Evolutionary conservation across 2,797 vertebrate genomes (phyloP).

Genomic region (Salmo trutta): DNA sequence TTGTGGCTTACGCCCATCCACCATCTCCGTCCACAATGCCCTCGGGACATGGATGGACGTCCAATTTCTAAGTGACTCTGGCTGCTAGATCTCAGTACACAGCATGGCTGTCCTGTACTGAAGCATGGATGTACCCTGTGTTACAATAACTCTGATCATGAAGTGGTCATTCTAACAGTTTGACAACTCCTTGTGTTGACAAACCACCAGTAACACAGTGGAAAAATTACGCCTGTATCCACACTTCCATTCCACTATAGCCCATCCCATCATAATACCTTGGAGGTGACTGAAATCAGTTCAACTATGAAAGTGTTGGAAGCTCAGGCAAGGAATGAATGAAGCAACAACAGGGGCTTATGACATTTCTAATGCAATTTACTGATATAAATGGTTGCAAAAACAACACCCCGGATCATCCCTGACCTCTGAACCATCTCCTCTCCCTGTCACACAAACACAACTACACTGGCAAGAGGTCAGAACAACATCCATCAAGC

Average conservation of each 20-base stretch:
- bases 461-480: not conserved
- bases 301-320: not conserved
- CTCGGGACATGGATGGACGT: no score
- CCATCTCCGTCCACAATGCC: not conserved
- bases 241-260: not conserved
- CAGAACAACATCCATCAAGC: constrained; percentile 4
- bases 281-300: not conserved
- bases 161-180: not conserved
- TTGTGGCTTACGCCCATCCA: no score
- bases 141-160: not conserved
- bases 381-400: not conserved
- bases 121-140: not conserved
- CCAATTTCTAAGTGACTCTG: no score
- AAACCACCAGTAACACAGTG: not conserved
- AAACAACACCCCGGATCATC: not conserved
- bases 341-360: no score
- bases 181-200: not conserved
- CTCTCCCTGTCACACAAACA: not conserved
- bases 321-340: not conserved
- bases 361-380: not conserved
- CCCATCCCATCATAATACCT: not conserved
- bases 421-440: not conserved
- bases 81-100: not conserved
- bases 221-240: not conserved
- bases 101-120: not conserved